Percentiles rank a stretch among this genome's conserved stretches.
Conservation (phyloP, 2,113 vertebrate genomes). For the Datnioides undecimradiatus region DNA sequence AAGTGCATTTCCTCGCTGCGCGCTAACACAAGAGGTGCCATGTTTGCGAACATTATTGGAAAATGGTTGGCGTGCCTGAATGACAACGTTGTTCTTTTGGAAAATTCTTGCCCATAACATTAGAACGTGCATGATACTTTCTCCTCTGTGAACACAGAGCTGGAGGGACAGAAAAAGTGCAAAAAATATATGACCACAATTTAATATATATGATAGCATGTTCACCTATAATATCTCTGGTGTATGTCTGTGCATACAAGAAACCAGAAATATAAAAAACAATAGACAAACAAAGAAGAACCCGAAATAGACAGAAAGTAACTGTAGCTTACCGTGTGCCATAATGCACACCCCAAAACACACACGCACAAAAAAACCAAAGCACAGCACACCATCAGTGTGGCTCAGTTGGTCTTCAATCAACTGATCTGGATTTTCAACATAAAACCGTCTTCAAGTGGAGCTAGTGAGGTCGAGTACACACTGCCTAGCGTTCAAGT, state of each 20-base stretch:
- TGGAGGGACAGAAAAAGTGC: background rate
- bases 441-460: background rate
- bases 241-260: too few relatives aligned
- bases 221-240: background rate
- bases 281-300: background rate
- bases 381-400: background rate
- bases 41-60: background rate
- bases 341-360: background rate
- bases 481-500: background rate
- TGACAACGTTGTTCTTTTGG: background rate
- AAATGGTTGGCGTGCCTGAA: background rate
- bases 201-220: too few relatives aligned
- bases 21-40: background rate
- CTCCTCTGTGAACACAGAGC: background rate
- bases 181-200: background rate
- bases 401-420: background rate
- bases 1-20: background rate
- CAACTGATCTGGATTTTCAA: slow-evolving; percentile 1
- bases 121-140: background rate
- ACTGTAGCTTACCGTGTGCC: background rate
- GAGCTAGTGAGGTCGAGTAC: background rate
- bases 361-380: background rate
- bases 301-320: background rate
- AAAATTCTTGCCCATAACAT: background rate
- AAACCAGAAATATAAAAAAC: background rate